Base-by-base conservation (phyloP, 2,797 vertebrate genomes). In the Epinephelus coioides region DNA sequence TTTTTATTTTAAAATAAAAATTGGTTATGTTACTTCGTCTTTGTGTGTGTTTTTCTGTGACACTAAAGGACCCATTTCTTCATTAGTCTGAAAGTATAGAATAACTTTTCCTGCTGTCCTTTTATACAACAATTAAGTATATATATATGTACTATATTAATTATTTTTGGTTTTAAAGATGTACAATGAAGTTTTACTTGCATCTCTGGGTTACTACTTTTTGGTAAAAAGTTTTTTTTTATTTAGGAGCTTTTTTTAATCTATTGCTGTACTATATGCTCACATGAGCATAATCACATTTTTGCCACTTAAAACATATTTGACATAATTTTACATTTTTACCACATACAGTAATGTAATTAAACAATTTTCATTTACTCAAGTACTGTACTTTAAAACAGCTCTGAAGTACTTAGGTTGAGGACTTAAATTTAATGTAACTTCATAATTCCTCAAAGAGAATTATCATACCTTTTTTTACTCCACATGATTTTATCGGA, bases 1-100 rank as follows among this genome's bases (percentile, higher is more conserved):
- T 79, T 90, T 90, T 89, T 86, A 81, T 80, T 78, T 77, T 51
- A 1, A 84, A 92, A 92, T 91, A 92, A 94, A 93, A 89, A 79
- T 65, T 84, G 85, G 89, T 88, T 86, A 85, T 92, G 91, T 88
- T 91, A 86, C 85, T 78, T 46, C 40, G 44, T 44, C 30, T 78
- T 54, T 83, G 57, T 59, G 27, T 75, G 55, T 86, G 17, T 83
- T 75, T 77, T 76, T 82, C 4, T 17, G 4, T 25, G 18, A 60
- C 13, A 49, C 38, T n/a, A 12, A 63, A 79, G 5, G 14, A 65
- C 21, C 47, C 6, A 14, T 17, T 23, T 50, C 34, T 15, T 18
- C 12, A 18, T 56, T 15, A 30, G 2, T 60, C 15, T 54, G 5
- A 46, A 38, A 43, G 15, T n/a, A 54, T 69, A 3, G n/a, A 54